Base-by-base conservation (phyloP, 2,797 vertebrate species). In the Pipistrellus pygmaeus region DNA sequence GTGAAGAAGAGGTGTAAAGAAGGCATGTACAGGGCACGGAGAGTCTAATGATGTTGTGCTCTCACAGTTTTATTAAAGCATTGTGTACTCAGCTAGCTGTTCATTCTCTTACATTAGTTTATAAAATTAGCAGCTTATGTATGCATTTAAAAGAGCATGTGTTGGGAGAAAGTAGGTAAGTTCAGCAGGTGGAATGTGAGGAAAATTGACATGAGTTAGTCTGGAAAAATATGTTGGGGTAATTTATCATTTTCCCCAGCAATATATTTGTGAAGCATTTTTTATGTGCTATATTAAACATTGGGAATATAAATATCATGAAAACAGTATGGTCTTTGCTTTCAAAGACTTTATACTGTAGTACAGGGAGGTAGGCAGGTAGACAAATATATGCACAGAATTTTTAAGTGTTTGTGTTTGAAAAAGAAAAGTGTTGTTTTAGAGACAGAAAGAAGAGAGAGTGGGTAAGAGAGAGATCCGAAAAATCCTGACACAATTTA, bases 1-100 rank as follows among this genome's bases (percentile, higher is more conserved):
- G 30, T n/a, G 25, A 68, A 10, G 7, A 32, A 27, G 23, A 21
- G 35, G 38, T 57, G n/a, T 85, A 55, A 27, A 23, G 46, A 38
- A 57, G 14, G 13, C 21, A 4, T 35, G 0, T 25, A 17, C 2
- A 44, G 73, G 55, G 0, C 0, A 27, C 17, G 55, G 9, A 27
- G 17, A 27, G 51, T 85, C 32, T 83, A 55, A 48, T 60, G n/a
- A 66, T 38, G 21, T 32, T 81, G 62, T n/a, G 15, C 21, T 69
- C 46, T 85, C 81, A 57, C 13, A 35, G 17, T 44, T 80, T 60
- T 72, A 18, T 68, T 32, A 30, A 48, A 80, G 41, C 20, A 35
- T 30, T 27, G 4, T 44, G 5, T 46, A 5, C 17, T 78, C 32
- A 60, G 4, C 21, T 38, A 90, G n/a, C 20, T 38, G 1, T 69